Conservation (phyloP, 2,888 invertebrate genomes). For the Hemicrepidius hirtus region DNA sequence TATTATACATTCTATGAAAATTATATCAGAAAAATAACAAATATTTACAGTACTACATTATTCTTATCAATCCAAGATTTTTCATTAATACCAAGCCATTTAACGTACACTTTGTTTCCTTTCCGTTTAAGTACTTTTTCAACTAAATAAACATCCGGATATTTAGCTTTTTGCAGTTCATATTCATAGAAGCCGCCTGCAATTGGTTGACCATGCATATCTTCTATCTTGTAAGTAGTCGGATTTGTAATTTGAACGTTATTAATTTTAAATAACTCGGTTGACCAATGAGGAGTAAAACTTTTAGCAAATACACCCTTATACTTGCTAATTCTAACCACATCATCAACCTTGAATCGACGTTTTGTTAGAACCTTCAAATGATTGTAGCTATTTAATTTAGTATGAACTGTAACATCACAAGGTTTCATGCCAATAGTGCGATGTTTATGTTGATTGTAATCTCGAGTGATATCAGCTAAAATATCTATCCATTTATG, state of each 20-base stretch:
- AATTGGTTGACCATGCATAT: conserved; percentile 57
- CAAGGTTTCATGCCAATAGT: too few relatives aligned
- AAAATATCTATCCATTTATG: conserved; percentile 58
- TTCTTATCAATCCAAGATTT: too few relatives aligned
- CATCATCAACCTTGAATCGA: conserved; percentile 61
- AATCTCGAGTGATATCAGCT: conserved; percentile 53
- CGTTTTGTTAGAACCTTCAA: conserved; percentile 55
- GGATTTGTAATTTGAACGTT: conserved; percentile 62
- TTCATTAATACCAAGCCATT: conserved; percentile 54
- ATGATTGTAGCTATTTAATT: conserved; percentile 52
- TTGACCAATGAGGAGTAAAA: conserved; percentile 65
- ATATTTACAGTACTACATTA: too few relatives aligned
- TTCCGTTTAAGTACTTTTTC: conserved; percentile 61
- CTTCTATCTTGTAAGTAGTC: conserved; percentile 61
- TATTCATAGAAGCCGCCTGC: conserved; percentile 61
- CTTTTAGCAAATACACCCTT: conserved; percentile 64
- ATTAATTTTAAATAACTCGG: conserved; percentile 64
- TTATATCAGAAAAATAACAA: too few relatives aligned
- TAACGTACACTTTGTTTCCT: conserved; percentile 58
- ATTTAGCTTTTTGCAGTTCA: conserved; percentile 55
- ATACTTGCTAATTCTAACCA: conserved; percentile 63
- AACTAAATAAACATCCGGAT: conserved; percentile 61
- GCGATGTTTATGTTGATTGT: conserved; percentile 65
- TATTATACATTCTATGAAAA: too few relatives aligned
- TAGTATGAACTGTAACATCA: background rate